A percentile compares a stretch with the other conserved stretches of the same genome.
Evolutionary conservation across 1,140 invertebrate genomes (phyloP).

Genomic region (Drosophila jambulina): DNA sequence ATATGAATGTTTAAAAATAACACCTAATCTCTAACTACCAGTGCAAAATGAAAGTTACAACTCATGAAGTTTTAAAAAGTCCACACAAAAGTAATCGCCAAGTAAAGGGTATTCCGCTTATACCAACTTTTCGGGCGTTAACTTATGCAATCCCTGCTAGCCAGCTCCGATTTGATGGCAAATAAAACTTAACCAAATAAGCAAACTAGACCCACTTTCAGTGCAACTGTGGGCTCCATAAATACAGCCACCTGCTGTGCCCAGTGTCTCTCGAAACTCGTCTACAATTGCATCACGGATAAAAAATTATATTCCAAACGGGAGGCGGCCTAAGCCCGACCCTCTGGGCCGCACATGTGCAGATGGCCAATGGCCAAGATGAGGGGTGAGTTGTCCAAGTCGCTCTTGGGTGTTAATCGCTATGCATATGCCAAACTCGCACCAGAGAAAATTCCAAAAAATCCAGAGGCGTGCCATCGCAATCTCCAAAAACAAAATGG

Average conservation of each 20-base stretch:
- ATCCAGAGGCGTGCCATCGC: slow-evolving; percentile 32
- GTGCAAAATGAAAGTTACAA: slow-evolving; percentile 11
- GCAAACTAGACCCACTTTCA: slow-evolving; percentile 28
- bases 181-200: slow-evolving; percentile 39
- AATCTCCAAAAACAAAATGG: slow-evolving; percentile 37
- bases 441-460: slow-evolving; percentile 48
- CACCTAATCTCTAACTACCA: not conserved
- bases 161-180: slow-evolving; percentile 14
- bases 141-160: slow-evolving; percentile 28
- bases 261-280: slow-evolving; percentile 29
- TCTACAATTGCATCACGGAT: slow-evolving; percentile 70
- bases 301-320: slow-evolving; percentile 30
- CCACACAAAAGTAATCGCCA: not conserved
- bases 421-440: slow-evolving; percentile 36
- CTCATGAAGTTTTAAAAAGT: slow-evolving; percentile 1
- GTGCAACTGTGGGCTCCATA: slow-evolving; percentile 16
- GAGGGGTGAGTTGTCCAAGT: slow-evolving; percentile 24
- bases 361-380: slow-evolving; percentile 17
- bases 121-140: slow-evolving; percentile 2
- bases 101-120: slow-evolving; percentile 6
- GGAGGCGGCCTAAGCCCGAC: not conserved
- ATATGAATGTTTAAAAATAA: not conserved
- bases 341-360: slow-evolving; percentile 36
- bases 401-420: slow-evolving; percentile 60
- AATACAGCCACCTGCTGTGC: slow-evolving; percentile 41